These are phyloP conservation scores for Tuta absoluta DNA, from an alignment of 2,888 invertebrate genomes.

Conservation along the genomic window DNA sequence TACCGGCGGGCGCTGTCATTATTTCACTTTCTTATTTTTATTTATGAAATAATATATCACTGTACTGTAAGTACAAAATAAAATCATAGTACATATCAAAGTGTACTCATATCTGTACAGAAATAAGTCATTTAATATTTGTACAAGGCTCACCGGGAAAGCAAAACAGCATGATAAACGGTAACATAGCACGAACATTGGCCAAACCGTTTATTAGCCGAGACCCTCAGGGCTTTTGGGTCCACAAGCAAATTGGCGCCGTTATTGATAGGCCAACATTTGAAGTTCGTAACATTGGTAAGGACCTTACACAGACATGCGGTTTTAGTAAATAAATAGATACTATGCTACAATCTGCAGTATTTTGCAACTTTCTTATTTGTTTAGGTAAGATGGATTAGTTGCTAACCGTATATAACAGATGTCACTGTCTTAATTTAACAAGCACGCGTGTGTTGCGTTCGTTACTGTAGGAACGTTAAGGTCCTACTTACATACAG, in stretches of 20 bases:
- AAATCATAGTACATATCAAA: neutral
- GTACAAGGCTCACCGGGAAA: neutral
- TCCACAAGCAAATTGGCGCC: slow-evolving; percentile 4
- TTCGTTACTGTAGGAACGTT: no score
- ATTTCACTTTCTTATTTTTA: no score
- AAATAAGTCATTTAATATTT: slow-evolving; percentile 12
- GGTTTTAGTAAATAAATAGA: neutral
- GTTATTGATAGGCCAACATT: slow-evolving; percentile 10
- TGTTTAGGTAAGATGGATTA: no score
- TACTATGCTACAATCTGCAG: neutral
- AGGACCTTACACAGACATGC: neutral
- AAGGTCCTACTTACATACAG: no score
- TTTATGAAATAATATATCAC: no score
- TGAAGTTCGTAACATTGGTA: neutral
- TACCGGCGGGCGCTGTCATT: no score
- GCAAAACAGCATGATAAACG: slow-evolving; percentile 17
- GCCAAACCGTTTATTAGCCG: slow-evolving; percentile 1
- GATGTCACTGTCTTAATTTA: no score
- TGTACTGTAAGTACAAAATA: no score
- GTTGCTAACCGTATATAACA: no score
- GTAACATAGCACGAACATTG: slow-evolving; percentile 12
- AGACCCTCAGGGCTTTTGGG: neutral
- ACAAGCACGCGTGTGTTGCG: no score
- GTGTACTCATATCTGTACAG: neutral
- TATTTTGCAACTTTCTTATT: no score